Base-by-base conservation (phyloP, 2,888 invertebrate genomes). In the Tetrapedia diversipes region DNA sequence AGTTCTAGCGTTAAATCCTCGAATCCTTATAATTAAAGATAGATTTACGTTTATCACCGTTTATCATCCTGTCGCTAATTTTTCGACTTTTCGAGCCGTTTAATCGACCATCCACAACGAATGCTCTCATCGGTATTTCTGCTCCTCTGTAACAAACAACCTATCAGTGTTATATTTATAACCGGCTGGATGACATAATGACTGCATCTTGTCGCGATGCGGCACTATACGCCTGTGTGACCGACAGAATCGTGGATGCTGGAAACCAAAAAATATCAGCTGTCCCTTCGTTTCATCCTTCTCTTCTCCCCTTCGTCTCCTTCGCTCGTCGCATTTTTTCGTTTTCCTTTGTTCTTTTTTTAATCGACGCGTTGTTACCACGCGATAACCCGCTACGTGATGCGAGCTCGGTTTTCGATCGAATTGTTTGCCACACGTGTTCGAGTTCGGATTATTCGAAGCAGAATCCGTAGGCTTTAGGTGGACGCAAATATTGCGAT, bases 361-460 rank as follows among this genome's bases (percentile, higher is more conserved):
- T 10, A 2, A 34, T 47, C 2, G 11, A 16, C 32, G 1, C 11
- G 2, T 66, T 37, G 19, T 8, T 41, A 16, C n/a, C 0, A 11
- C 4, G 0, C 24, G 39, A 4, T 34, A 14, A 32, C 11, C n/a
- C 10, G 47, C 10, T 41, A 27, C 41, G 57, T 39, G 64, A 65
- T 19, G 24, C 22, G 16, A 27, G 16, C 56, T 19, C 41, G 34
- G 22, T 61, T 61, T 29, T 54, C 41, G 43, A 49, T 69, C 41
- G 70, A 49, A 49, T 41, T 41, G 37, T 49, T 69, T 37, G 34
- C 32, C 4, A 11, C 56, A 56, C 73, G 56, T 57, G 61, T 39
- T 37, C 29, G 29, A 11, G 2, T 34, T 14, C 32, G 47, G 41
- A 63, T 63, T 63, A 47, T 19, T 34, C 37, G 34, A 19, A 22